phyloP scores from a whole-genome alignment of 2,888 invertebrate genomes.

The Esperia sulphurella region DNA sequence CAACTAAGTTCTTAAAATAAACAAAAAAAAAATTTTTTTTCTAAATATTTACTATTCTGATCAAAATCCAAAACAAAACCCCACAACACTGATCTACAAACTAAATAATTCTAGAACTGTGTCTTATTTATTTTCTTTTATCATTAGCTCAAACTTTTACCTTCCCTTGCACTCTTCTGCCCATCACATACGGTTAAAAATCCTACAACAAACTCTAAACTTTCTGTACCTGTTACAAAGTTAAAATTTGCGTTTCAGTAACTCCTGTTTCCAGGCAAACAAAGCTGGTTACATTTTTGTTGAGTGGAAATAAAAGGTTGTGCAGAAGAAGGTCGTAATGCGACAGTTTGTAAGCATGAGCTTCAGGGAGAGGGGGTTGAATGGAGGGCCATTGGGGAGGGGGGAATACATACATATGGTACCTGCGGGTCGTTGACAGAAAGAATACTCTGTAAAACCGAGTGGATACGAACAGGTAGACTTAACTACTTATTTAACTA shows the following conservation, averaged over 20 bases:
- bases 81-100: constrained; percentile 21
- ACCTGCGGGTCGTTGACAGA: constrained; percentile 42
- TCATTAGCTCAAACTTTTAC: constrained; percentile 55
- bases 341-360: constrained; percentile 79
- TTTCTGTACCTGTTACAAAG: constrained; percentile 25
- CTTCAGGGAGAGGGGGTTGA: constrained; percentile 42
- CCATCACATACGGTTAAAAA: constrained; percentile 39
- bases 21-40: too few relatives aligned
- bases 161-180: constrained; percentile 32
- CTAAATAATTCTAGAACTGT: constrained; percentile 47
- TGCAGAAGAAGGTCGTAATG: constrained; percentile 69
- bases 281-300: constrained; percentile 13
- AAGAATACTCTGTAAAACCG: too few relatives aligned
- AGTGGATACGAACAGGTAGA: too few relatives aligned
- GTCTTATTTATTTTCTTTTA: constrained; percentile 59
- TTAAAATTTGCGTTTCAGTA: constrained; percentile 25
- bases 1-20: too few relatives aligned
- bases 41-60: too few relatives aligned
- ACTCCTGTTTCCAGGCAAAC: constrained; percentile 14
- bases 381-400: constrained; percentile 33
- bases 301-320: constrained; percentile 40
- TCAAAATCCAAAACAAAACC: constrained; percentile 4
- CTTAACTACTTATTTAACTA: too few relatives aligned
- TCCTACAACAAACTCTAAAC: constrained; percentile 20
- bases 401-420: constrained; percentile 58